Base-by-base conservation (phyloP, 1,140 invertebrate genomes). In the Hyles euphorbiae region DNA sequence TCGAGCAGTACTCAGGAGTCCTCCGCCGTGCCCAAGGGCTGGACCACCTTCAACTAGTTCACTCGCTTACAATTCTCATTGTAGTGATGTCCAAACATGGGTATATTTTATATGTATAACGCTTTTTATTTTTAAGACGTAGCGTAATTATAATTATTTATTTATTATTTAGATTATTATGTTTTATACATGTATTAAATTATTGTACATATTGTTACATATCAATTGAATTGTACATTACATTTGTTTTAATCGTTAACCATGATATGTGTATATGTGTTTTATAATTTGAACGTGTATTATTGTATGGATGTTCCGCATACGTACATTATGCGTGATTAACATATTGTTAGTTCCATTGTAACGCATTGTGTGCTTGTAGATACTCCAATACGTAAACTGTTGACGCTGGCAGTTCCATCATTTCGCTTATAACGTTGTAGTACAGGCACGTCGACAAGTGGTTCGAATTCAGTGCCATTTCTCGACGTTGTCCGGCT, bases 151-250 rank as follows among this genome's bases (percentile, higher is more conserved):
- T 10, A 55, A 11, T 55, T 64, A 62, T 68, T 67, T 68, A 68
- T 71, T 67, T 58, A 70, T 65, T 58, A 56, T 36, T 34, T 50
- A 58, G n/a, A 56, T 36, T 57, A 33, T 58, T 56, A 58, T 44
- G 55, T 59, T 67, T 68, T 67, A 68, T 72, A 69, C 11, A 51
- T 67, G 40, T 59, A 65, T 66, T 56, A 57, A 62, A 60, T 55
- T 69, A 68, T 65, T 85, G 78, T 81, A 80, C 53, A 83, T 83
- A 81, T 61, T 80, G 69, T 81, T 77, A 81, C 77, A 83, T 85
- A 83, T 83, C 80, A 83, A 62, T 68, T 58, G 68, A 67, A 40
- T 63, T 81, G 71, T 81, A 78, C 76, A 76, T 70, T 72, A 67
- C 52, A 51, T 74, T 53, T 48, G 40, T 47, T 57, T 61, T 57